These are phyloP conservation scores for Plemyria rubiginata DNA, from an alignment of 2,888 invertebrate genomes.

Conservation along the genomic window DNA sequence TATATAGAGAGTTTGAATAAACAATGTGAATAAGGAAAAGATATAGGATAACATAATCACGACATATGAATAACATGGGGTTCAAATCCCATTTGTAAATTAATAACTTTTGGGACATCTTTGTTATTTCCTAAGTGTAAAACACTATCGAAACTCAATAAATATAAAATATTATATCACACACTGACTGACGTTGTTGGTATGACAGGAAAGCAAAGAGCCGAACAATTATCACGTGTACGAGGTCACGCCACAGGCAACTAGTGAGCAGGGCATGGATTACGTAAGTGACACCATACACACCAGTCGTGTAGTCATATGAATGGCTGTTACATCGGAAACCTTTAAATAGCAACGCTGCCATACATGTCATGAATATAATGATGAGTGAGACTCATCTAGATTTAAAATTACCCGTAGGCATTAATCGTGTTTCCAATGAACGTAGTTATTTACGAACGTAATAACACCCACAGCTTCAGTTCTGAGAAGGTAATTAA, in stretches of 20 bases:
- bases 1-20: background rate
- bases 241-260: constrained; percentile 51
- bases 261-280: constrained; percentile 39
- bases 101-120: no score
- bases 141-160: no score
- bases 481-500: constrained; percentile 13
- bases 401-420: constrained; percentile 29
- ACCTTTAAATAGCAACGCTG: constrained; percentile 39
- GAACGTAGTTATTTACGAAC: constrained; percentile 14
- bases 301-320: constrained; percentile 37
- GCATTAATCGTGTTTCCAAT: constrained; percentile 20
- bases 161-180: no score
- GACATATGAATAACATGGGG: no score
- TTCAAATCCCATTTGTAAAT: no score
- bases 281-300: constrained; percentile 60
- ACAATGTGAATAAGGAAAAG: background rate
- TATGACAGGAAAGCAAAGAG: constrained; percentile 36
- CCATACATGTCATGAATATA: constrained; percentile 34
- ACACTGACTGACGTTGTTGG: constrained; percentile 11
- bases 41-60: background rate
- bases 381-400: constrained; percentile 32
- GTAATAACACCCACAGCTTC: constrained; percentile 16
- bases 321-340: constrained; percentile 39
- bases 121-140: no score
- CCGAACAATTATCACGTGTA: constrained; percentile 50